phyloP scores from a whole-genome alignment of 2,888 invertebrate species.

The Drosophila percnosoma region DNA sequence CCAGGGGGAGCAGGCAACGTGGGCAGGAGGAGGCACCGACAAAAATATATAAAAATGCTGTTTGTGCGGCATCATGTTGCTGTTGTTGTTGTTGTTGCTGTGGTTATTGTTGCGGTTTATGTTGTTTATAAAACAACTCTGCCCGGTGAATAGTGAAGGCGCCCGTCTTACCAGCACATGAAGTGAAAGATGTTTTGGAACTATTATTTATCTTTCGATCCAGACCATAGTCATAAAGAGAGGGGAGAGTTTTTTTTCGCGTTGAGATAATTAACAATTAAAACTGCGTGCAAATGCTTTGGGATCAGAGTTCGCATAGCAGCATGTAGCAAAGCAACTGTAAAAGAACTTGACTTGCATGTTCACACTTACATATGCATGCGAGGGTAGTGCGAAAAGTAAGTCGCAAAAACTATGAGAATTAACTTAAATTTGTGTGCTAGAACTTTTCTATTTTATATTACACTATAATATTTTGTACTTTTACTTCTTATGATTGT shows the following conservation, averaged over 20 bases:
- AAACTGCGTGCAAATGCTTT: neutral
- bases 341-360: neutral
- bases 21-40: slow-evolving; percentile 14
- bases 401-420: neutral
- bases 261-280: neutral
- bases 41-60: slow-evolving; percentile 35
- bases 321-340: neutral
- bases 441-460: neutral
- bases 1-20: slow-evolving; percentile 5
- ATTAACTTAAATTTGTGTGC: neutral
- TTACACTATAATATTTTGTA: neutral
- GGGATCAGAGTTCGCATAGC: neutral
- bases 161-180: slow-evolving; percentile 11
- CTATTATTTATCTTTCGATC: slow-evolving; percentile 9
- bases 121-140: slow-evolving; percentile 40
- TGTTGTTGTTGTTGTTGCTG: slow-evolving; percentile 10
- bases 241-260: neutral
- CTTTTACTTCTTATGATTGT: neutral
- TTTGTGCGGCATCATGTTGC: slow-evolving; percentile 18
- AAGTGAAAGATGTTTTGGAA: slow-evolving; percentile 45
- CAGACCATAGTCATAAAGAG: neutral
- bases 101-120: slow-evolving; percentile 14
- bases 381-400: neutral
- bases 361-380: neutral
- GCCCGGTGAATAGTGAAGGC: slow-evolving; percentile 39